Percentiles rank a stretch among this genome's conserved stretches.
Conservation (phyloP, 2,888 invertebrate species). For the Trilocha varians region DNA sequence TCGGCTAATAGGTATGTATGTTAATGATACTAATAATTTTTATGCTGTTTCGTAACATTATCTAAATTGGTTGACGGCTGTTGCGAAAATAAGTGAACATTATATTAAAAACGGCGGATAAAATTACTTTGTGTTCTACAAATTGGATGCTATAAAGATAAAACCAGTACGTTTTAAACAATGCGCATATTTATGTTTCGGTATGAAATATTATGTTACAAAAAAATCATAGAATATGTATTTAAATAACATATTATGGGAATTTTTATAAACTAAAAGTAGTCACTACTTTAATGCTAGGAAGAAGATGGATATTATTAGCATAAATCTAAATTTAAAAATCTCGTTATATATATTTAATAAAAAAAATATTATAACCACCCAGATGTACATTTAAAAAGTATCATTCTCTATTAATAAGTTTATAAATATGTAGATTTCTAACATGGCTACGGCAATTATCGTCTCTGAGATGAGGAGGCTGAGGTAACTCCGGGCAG, state of each 20-base stretch:
- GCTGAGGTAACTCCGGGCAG: slow-evolving; percentile 25
- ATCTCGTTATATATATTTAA: too few relatives aligned
- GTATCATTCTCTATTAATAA: not conserved
- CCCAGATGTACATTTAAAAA: not conserved
- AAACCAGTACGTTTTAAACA: not conserved
- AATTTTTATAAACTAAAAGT: too few relatives aligned
- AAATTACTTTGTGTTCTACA: not conserved
- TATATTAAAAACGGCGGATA: not conserved
- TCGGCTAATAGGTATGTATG: not conserved
- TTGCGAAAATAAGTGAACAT: not conserved
- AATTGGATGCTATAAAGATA: not conserved
- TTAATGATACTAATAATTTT: not conserved
- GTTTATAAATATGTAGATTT: not conserved
- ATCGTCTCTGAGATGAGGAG: slow-evolving; percentile 26
- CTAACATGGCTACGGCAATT: slow-evolving; percentile 26
- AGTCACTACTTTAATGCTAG: too few relatives aligned
- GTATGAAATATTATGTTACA: not conserved
- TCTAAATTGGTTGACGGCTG: not conserved
- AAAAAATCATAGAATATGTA: too few relatives aligned
- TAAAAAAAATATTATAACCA: not conserved
- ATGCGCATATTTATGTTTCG: not conserved
- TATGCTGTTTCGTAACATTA: not conserved
- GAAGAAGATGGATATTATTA: too few relatives aligned
- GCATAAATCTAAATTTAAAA: too few relatives aligned
- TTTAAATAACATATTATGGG: too few relatives aligned